These are phyloP conservation scores for Aldrovandia affinis DNA, from an alignment of 2,797 vertebrate genomes.

Conservation along the genomic window DNA sequence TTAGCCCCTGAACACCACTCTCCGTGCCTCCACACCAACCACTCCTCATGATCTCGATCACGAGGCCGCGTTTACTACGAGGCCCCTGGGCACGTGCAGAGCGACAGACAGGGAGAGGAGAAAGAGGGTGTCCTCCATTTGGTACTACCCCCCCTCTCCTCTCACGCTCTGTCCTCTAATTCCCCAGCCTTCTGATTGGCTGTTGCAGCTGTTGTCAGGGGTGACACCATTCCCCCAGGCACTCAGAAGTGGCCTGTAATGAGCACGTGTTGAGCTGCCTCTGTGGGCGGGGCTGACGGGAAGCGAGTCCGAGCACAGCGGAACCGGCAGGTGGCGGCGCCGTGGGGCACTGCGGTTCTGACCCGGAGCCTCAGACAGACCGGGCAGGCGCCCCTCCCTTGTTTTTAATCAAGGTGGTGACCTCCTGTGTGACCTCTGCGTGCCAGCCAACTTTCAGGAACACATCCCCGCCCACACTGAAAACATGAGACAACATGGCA, in stretches of 20 bases:
- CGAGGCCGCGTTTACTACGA: background rate
- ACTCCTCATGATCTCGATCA: background rate
- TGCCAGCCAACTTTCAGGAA: background rate
- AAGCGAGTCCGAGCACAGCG: background rate
- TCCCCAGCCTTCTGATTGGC: background rate
- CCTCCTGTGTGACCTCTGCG: background rate
- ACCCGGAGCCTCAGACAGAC: background rate
- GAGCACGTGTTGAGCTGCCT: background rate
- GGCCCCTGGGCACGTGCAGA: background rate
- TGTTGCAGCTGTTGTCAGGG: background rate
- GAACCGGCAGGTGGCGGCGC: background rate
- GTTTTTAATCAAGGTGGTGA: background rate
- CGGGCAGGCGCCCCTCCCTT: background rate
- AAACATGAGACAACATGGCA: background rate
- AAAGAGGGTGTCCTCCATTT: too few relatives aligned
- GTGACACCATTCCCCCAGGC: background rate
- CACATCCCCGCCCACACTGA: background rate
- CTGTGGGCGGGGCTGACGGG: background rate
- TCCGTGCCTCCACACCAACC: constrained; percentile 5
- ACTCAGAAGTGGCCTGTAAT: background rate
- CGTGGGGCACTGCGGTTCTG: too few relatives aligned
- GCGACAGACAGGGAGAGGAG: background rate
- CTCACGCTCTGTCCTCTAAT: background rate
- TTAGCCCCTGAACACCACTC: background rate
- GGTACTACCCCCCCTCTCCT: too few relatives aligned